These are phyloP conservation scores for Helarctos malayanus DNA, from an alignment of 2,797 vertebrate genomes.

Conservation along the genomic window DNA sequence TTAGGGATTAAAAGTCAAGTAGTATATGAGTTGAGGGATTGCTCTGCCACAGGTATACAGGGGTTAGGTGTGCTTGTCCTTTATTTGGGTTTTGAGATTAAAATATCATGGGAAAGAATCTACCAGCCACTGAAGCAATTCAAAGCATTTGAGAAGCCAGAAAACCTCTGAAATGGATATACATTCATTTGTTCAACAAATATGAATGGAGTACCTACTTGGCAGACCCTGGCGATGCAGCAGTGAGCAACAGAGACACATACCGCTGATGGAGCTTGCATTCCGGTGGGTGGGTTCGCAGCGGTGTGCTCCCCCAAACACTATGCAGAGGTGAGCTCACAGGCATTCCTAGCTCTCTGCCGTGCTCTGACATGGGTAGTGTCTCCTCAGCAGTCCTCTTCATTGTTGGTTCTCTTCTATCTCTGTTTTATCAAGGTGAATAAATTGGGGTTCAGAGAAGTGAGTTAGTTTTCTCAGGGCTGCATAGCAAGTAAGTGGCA, in stretches of 20 bases:
- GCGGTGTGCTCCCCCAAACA: background rate
- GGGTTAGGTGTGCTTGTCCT: background rate
- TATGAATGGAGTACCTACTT: background rate
- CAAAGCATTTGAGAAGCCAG: slow-evolving; percentile 19
- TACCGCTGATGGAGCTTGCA: background rate
- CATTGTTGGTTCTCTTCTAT: background rate
- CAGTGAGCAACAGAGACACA: background rate
- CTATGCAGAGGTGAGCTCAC: background rate
- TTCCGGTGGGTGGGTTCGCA: background rate
- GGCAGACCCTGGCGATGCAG: background rate
- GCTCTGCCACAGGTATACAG: background rate
- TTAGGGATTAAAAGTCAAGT: background rate
- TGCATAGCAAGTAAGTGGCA: background rate
- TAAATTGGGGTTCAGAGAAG: slow-evolving; percentile 49
- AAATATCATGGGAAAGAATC: slow-evolving; percentile 8
- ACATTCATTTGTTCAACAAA: slow-evolving; percentile 1
- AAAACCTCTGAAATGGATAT: background rate
- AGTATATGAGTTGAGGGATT: background rate
- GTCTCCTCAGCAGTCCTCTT: background rate
- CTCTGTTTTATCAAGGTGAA: background rate
- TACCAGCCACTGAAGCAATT: background rate
- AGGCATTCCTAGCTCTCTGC: background rate
- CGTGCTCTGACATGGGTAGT: background rate
- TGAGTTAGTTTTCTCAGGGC: background rate
- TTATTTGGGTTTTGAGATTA: slow-evolving; percentile 40